Base-by-base conservation (phyloP, 1,140 invertebrate genomes). In the Tenebrio molitor region DNA sequence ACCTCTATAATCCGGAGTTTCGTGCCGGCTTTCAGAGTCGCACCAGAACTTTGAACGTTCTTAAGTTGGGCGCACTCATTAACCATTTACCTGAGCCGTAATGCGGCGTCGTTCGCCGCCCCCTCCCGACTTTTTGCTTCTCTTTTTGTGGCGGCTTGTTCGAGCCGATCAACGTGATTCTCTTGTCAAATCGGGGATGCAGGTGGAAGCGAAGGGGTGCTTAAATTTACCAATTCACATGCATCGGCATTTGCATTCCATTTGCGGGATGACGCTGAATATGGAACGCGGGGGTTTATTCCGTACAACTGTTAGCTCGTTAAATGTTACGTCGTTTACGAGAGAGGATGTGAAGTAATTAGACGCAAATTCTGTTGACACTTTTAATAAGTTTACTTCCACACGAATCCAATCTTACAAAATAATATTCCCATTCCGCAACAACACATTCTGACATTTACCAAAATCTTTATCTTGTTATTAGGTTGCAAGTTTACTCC, bases 11-110 rank as follows among this genome's bases (percentile, higher is more conserved):
- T 29, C 50, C 23, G 7, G 15, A 58, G 50, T 58, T 53, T n/a
- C 7, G 3, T 29, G 25, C 8, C 14, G 29, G 50, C 50, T 58
- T 29, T 58, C 50, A 58, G 23, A 58, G 50, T 58, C 23, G 12
- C 8, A 25, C 21, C 1, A 58, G 17, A 46, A 58, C 50, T 58
- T 58, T 39, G 36, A 10, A 33, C 10, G 4, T 12, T n/a, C 36
- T 12, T 12, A 12, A 39, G 17, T 53, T 53, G 50, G 23, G 23
- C 25, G 25, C 21, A 58, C 50, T 58, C 50, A 58, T 58, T 58
- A 58, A 58, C 19, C 50, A 58, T 58, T 58, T 58, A 58, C 50
- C 50, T 58, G 50, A 29, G 12, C 21, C 50, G 44, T 17, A 50
- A 21, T 58, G 50, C 50, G 23, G 19, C 44, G n/a, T 19, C 44